These are phyloP conservation scores for Amblyteles armatorius DNA, from an alignment of 2,888 invertebrate genomes.

Conservation along the genomic window DNA sequence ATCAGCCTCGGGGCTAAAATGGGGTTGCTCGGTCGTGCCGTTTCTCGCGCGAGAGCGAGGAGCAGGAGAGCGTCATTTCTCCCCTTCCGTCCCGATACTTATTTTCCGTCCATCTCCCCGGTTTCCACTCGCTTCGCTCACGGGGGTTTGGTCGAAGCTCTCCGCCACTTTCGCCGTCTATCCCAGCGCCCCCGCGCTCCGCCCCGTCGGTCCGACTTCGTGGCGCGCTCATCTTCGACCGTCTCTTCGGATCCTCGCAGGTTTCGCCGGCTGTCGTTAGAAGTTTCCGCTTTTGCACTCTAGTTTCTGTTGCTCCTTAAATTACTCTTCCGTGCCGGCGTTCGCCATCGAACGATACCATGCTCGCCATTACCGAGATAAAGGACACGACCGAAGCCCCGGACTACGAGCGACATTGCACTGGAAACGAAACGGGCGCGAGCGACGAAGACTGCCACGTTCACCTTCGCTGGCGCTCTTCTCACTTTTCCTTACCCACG, in stretches of 20 bases:
- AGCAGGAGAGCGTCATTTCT: conserved; percentile 27
- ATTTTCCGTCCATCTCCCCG: conserved; percentile 11
- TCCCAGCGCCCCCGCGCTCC: conserved; percentile 51
- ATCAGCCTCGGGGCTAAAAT: conserved; percentile 47
- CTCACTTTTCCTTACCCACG: no score
- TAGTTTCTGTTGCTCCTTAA: conserved; percentile 42
- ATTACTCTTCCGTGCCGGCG: conserved; percentile 34
- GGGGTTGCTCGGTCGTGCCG: conserved; percentile 1
- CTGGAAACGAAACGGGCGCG: not conserved
- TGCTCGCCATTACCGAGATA: conserved; percentile 51
- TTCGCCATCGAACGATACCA: conserved; percentile 31
- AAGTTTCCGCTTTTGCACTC: conserved; percentile 68
- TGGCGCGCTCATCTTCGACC: conserved; percentile 53
- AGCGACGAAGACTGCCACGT: not conserved
- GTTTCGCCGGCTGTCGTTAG: conserved; percentile 64
- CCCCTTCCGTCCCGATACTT: conserved; percentile 41
- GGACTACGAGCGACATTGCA: not conserved
- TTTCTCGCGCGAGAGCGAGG: not conserved
- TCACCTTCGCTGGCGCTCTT: not conserved
- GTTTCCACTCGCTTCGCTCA: conserved; percentile 10
- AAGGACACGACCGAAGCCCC: conserved; percentile 12
- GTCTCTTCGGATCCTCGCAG: conserved; percentile 6
- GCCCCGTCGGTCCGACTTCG: conserved; percentile 51
- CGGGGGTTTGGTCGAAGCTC: conserved; percentile 4
- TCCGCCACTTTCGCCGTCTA: conserved; percentile 27